phyloP scores from a whole-genome alignment of 92 coral and sea anemone genomes.

The Phenganax marumi region DNA sequence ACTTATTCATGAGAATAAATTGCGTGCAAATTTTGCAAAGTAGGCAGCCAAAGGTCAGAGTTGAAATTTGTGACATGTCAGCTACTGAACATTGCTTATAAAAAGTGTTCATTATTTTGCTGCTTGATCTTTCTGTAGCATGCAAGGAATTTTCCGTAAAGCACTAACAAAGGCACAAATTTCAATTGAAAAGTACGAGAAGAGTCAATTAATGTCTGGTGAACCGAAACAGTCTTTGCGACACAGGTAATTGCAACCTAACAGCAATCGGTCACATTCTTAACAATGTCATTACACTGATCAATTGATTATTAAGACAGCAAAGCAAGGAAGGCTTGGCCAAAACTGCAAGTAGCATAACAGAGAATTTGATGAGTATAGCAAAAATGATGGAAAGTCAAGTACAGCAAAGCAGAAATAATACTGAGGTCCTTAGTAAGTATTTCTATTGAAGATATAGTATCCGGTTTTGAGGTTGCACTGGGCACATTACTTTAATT shows the following conservation, averaged over 20 bases:
- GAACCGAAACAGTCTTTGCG: slow-evolving; percentile 52
- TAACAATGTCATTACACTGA: neutral
- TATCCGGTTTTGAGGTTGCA: too few relatives aligned
- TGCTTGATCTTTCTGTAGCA: slow-evolving; percentile 44
- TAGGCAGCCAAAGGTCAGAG: too few relatives aligned
- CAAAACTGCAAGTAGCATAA: slow-evolving; percentile 79
- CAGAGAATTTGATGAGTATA: slow-evolving; percentile 80
- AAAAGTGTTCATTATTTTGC: too few relatives aligned
- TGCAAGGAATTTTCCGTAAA: slow-evolving; percentile 83
- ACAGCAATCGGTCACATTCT: neutral
- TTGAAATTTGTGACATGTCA: too few relatives aligned
- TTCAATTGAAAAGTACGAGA: slow-evolving; percentile 81
- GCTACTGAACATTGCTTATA: too few relatives aligned
- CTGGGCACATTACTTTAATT: too few relatives aligned
- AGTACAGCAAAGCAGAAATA: slow-evolving; percentile 70
- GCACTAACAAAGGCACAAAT: slow-evolving; percentile 74
- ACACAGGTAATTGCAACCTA: slow-evolving; percentile 63
- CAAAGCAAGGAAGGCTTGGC: slow-evolving; percentile 85
- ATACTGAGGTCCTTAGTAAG: slow-evolving; percentile 74
- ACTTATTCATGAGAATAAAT: neutral
- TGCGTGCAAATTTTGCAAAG: neutral
- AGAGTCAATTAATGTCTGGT: slow-evolving; percentile 68
- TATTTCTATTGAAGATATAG: neutral
- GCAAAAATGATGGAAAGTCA: slow-evolving; percentile 89
- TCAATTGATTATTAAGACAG: slow-evolving; percentile 47